These are phyloP conservation scores for Peribatodes rhomboidaria DNA, from an alignment of 2,888 invertebrate species.

Conservation along the genomic window DNA sequence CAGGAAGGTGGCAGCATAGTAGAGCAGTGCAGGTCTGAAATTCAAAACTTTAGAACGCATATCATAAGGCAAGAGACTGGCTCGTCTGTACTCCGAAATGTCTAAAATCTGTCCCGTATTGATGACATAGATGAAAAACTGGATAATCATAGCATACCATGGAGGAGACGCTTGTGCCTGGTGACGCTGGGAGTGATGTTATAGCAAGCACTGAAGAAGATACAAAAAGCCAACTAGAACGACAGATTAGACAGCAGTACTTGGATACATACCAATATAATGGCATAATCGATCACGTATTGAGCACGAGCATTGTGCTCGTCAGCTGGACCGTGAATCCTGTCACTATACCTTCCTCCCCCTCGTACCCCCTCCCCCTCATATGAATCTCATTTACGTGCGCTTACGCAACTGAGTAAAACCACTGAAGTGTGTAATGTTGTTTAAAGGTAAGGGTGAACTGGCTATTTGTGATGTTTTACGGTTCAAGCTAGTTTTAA, in stretches of 20 bases:
- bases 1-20: too few relatives aligned
- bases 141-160: neutral
- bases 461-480: conserved; percentile 32
- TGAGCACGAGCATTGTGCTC: conserved; percentile 83
- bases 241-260: conserved; percentile 33
- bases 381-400: conserved; percentile 83
- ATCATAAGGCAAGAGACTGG: neutral
- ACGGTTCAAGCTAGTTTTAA: conserved; percentile 31
- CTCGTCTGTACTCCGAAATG: neutral
- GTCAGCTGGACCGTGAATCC: conserved; percentile 85
- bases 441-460: conserved; percentile 67
- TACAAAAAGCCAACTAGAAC: conserved; percentile 41
- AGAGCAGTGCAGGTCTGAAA: too few relatives aligned
- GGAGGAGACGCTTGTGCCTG: neutral
- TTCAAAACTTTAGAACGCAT: too few relatives aligned
- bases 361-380: conserved; percentile 57
- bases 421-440: conserved; percentile 74
- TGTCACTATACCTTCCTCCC: conserved; percentile 73
- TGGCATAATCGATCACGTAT: conserved; percentile 85
- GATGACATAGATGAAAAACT: neutral
- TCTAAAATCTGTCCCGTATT: neutral
- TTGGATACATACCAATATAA: conserved; percentile 65
- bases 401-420: conserved; percentile 83
- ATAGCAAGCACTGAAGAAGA: conserved; percentile 34
- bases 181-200: neutral